Base-by-base conservation (phyloP, 1,140 invertebrate species). In the Heliconius congener region DNA sequence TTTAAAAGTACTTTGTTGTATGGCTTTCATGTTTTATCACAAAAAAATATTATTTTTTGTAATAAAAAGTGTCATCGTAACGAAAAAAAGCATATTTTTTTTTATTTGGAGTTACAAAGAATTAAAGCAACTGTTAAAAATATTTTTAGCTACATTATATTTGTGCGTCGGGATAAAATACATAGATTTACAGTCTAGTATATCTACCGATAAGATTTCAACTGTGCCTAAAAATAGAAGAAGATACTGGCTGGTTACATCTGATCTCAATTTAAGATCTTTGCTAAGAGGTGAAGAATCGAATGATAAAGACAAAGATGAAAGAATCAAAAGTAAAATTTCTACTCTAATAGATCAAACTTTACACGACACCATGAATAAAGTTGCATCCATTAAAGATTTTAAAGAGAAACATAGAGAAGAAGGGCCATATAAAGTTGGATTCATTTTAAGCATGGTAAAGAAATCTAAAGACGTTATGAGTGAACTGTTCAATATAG, bases 401-500 rank as follows among this genome's bases (percentile, higher is more conserved):
- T 60, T 91, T 11, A 91, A 90, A 73, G 81, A 86, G 0, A 77
- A 82, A 39, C 73, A 88, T 46, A 86, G 85, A 79, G 78, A 89
- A 0, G 76, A 85, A 18, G 52, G 82, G 1, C 83, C 89, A 30
- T 93, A 93, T 74, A 91, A 83, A 81, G 83, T 82, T n/a, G 91
- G 91, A 0, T 93, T 92, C 73, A 88, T 93, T 76, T 81, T 93
- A 18, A 90, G 88, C 73, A 83, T 91, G 85, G 76, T 93, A 13
- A 93, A 93, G 74, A 92, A 91, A 73, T 85, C 88, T 27, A 87
- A 88, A 73, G 89, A 91, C 57, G 84, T 92, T n/a, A 71, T 93
- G 55, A 92, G 86, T 39, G 92, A 93, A 80, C 75, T 93, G n/a
- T 93, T 93, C 57, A 93, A 91, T 57, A 87, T 93, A 0, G 92